Base-by-base conservation (phyloP, 2,797 vertebrate species). In the Alca torda region DNA sequence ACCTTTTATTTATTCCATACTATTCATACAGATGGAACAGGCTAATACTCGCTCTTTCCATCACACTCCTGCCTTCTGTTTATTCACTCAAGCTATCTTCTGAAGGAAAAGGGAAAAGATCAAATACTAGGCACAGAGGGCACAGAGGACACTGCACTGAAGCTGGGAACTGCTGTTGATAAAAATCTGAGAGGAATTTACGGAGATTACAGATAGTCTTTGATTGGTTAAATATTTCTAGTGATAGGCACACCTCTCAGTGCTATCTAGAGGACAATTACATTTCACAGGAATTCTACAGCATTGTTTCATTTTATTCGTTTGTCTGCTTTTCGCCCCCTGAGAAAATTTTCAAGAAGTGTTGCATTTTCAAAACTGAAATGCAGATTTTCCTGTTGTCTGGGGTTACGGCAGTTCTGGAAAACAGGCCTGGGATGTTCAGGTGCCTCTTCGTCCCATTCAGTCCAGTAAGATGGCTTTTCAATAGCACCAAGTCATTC, bases 151-250 rank as follows among this genome's bases (percentile, higher is more conserved):
- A 9, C 3, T 5, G 20, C 39, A 84, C 10, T 39, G 54, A 95
- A 93, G 39, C 24, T 39, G 63, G 31, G 35, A 95, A 76, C 21
- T 48, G 60, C 10, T 4, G 10, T 17, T 80, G 59, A 88, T 74
- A 89, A 87, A 87, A 93, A 79, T 87, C 39, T 16, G 48, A 81
- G 35, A 78, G 50, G 54, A 73, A 84, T 93, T 96, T 87, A 79
- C 21, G 54, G 33, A 73, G 67, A 74, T 87, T 89, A 73, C 12
- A 43, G 68, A n/a, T 30, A 81, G 51, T 39, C 63, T 53, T 69
- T 65, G 21, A 80, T 28, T 81, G 45, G 67, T 61, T 88, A 89
- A 88, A 76, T 79, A 88, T 78, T 89, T 88, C 67, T 48, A 88
- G 54, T 33, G 41, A 82, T 18, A 94, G 51, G 46, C 59, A 79